phyloP scores from a whole-genome alignment of 1,140 invertebrate species.

The Drosophila kanapiae region DNA sequence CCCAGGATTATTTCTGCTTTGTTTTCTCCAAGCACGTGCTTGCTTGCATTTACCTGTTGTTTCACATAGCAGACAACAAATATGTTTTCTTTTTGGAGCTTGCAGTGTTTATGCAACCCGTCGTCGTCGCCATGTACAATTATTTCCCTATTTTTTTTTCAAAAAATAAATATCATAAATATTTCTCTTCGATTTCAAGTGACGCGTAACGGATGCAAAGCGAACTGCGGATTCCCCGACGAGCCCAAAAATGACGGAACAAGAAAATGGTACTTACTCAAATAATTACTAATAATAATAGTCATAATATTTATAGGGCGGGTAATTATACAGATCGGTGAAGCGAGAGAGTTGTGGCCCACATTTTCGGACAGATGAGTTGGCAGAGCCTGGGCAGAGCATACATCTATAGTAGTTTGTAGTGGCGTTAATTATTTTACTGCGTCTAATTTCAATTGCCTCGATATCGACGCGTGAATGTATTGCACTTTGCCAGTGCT shows the following conservation, averaged over 20 bases:
- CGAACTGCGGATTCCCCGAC: conserved; percentile 22
- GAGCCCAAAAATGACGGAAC: conserved; percentile 58
- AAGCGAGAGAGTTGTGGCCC: conserved; percentile 1
- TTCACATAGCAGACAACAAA: conserved; percentile 9
- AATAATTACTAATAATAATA: conserved; percentile 9
- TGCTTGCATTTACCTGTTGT: background rate
- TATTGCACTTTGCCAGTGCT: background rate
- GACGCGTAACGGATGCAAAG: conserved; percentile 65
- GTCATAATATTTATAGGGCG: background rate
- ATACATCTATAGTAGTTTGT: no score
- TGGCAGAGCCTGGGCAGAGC: no score
- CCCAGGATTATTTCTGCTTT: background rate
- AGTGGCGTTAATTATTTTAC: conserved; percentile 11
- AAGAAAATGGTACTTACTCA: conserved; percentile 62
- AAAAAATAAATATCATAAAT: conserved; percentile 32
- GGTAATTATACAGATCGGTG: conserved; percentile 17
- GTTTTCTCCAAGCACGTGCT: conserved; percentile 5
- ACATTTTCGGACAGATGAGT: background rate
- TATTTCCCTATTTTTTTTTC: conserved; percentile 5
- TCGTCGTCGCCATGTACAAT: background rate
- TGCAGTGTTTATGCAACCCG: conserved; percentile 17
- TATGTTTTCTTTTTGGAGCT: conserved; percentile 2
- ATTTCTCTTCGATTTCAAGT: conserved; percentile 71
- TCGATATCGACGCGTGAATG: background rate
- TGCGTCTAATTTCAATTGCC: conserved; percentile 14